Percentiles rank a stretch among this genome's conserved stretches.
Conservation (phyloP, 2,797 vertebrate genomes). For the Fratercula arctica region DNA sequence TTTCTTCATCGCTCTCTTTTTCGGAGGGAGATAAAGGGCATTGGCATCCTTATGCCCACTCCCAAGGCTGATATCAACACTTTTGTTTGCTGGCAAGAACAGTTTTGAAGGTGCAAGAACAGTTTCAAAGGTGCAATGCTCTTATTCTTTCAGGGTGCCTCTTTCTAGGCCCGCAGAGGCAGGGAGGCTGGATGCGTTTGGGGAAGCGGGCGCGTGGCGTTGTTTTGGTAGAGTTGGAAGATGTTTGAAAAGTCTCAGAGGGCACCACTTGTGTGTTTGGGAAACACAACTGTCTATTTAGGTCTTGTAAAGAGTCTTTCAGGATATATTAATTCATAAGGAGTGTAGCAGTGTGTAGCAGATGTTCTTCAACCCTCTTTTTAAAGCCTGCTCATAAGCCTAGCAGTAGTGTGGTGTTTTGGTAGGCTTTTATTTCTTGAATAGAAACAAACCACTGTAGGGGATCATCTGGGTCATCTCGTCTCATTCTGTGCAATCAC, state of each 20-base stretch:
- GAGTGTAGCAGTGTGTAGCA: background rate
- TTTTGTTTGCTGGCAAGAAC: background rate
- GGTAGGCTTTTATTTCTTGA: background rate
- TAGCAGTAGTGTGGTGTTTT: background rate
- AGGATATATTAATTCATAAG: background rate
- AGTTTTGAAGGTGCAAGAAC: background rate
- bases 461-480: background rate
- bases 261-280: accelerated
- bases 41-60: accelerated
- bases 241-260: background rate
- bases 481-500: background rate
- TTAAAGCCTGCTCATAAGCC: background rate
- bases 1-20: background rate
- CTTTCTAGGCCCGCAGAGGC: background rate
- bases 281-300: background rate
- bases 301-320: background rate
- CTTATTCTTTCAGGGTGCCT: background rate
- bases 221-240: background rate
- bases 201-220: accelerated
- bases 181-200: accelerated
- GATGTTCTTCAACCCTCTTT: background rate
- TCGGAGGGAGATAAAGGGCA: background rate
- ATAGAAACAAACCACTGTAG: background rate
- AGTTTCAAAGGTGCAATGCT: background rate
- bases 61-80: background rate